Evolutionary conservation across 2,888 invertebrate genomes (phyloP).

Genomic region (Drosophila macrospina): DNA sequence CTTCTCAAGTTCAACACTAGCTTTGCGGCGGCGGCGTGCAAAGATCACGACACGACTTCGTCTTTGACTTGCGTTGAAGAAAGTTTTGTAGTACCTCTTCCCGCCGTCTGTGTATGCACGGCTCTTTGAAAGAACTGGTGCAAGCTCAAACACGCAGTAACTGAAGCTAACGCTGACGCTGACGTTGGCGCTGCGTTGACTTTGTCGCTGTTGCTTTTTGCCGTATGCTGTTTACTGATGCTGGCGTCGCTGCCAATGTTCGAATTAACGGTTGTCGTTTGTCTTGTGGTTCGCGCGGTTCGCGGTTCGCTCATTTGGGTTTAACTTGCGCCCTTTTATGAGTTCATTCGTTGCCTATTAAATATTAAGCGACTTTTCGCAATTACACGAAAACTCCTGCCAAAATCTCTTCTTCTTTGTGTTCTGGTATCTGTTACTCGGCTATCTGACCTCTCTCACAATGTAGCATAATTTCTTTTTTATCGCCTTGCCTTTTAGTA

Average conservation of each 20-base stretch:
- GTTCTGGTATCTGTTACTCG: constrained; percentile 26
- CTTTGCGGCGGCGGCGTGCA: constrained; percentile 59
- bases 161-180: constrained; percentile 6
- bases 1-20: constrained; percentile 66
- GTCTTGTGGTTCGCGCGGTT: constrained; percentile 33
- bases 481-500: constrained; percentile 61
- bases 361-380: constrained; percentile 53
- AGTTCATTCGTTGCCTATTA: constrained; percentile 69
- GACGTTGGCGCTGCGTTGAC: constrained; percentile 15
- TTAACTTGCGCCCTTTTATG: constrained; percentile 68
- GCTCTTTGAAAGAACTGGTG: constrained; percentile 49
- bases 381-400: constrained; percentile 44
- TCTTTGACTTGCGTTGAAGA: constrained; percentile 58
- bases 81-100: constrained; percentile 62
- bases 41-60: constrained; percentile 65
- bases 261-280: constrained; percentile 64
- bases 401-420: constrained; percentile 1
- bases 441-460: constrained; percentile 69
- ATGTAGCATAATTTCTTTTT: constrained; percentile 80
- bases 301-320: constrained; percentile 65
- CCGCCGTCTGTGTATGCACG: constrained; percentile 51
- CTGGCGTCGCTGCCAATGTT: constrained; percentile 38
- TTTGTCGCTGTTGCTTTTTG: constrained; percentile 12
- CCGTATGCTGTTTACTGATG: constrained; percentile 25
- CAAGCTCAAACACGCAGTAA: constrained; percentile 38